Conservation (phyloP, 2,113 vertebrate species). For the Prochilodus magdalenae region DNA sequence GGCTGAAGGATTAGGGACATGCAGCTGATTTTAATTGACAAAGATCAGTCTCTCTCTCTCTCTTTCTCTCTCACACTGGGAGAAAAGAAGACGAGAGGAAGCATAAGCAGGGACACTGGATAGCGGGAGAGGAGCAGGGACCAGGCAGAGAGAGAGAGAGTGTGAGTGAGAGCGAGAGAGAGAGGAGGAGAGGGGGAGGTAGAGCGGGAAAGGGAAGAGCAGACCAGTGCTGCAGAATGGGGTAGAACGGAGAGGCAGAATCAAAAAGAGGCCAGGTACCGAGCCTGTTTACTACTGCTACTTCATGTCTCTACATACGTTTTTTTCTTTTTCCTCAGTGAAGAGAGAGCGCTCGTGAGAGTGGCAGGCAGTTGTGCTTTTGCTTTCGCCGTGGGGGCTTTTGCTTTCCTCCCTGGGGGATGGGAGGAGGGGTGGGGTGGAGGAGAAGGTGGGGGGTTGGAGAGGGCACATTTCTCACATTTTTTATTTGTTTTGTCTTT, state of each 20-base stretch:
- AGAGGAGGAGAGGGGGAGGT: constrained; percentile 47
- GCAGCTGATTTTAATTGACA: constrained; percentile 59
- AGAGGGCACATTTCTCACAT: background rate
- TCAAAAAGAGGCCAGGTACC: constrained; percentile 58
- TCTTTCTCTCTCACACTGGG: constrained; percentile 9
- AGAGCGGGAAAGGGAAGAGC: constrained; percentile 50
- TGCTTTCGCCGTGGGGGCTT: constrained; percentile 6
- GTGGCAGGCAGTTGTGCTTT: constrained; percentile 28
- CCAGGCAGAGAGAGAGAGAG: constrained; percentile 40
- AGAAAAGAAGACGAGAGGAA: constrained; percentile 28
- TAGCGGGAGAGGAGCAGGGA: constrained; percentile 55
- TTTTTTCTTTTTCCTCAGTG: constrained; percentile 36
- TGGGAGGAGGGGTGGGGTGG: background rate
- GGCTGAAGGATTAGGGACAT: constrained; percentile 47
- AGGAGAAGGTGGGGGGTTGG: no score
- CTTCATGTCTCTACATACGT: constrained; percentile 27
- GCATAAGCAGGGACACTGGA: constrained; percentile 49
- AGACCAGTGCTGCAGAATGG: constrained; percentile 51
- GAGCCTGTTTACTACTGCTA: constrained; percentile 45
- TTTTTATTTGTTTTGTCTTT: background rate
- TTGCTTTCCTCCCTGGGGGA: background rate
- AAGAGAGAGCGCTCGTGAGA: background rate
- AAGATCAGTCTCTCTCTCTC: constrained; percentile 28
- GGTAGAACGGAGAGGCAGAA: constrained; percentile 50
- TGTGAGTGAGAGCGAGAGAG: constrained; percentile 44